Evolutionary conservation across 2,797 vertebrate species (phyloP).

Genomic region (Trematocara caparti): DNA sequence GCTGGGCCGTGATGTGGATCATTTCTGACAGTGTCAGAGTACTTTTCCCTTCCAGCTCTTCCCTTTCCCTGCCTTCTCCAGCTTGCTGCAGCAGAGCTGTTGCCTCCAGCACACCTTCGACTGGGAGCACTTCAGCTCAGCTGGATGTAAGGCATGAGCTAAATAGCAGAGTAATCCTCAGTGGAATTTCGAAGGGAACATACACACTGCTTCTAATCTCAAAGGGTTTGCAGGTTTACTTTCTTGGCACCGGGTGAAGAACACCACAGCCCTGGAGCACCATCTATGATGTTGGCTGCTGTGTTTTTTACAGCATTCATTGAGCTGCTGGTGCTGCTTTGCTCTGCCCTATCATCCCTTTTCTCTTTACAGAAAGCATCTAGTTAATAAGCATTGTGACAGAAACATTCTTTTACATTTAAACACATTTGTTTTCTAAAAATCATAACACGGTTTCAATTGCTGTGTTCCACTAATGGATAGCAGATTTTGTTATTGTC

Average conservation of each 20-base stretch:
- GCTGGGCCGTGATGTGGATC: conserved; percentile 48
- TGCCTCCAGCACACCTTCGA: conserved; percentile 53
- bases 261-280: conserved; percentile 20
- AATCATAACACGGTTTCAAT: neutral
- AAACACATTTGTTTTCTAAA: neutral
- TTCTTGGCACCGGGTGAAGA: conserved; percentile 47
- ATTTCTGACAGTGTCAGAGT: conserved; percentile 55
- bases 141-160: conserved; percentile 54
- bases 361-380: neutral
- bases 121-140: conserved; percentile 48
- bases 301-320: conserved; percentile 2
- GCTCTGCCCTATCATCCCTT: neutral
- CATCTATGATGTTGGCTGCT: conserved; percentile 21
- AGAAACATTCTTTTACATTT: neutral
- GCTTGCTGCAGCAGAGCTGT: conserved; percentile 13
- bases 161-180: conserved; percentile 54
- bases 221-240: conserved; percentile 46
- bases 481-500: conserved; percentile 13
- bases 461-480: neutral
- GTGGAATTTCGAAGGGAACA: conserved; percentile 34
- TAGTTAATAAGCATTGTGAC: neutral
- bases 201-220: conserved; percentile 43
- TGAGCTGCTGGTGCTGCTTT: neutral
- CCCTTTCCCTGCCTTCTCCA: conserved; percentile 19
- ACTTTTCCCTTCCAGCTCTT: conserved; percentile 38